A percentile compares a stretch with the other conserved stretches of the same genome.
Evolutionary conservation across 1,140 invertebrate species (phyloP).

Genomic region (Cyrtorhinus lividipennis): DNA sequence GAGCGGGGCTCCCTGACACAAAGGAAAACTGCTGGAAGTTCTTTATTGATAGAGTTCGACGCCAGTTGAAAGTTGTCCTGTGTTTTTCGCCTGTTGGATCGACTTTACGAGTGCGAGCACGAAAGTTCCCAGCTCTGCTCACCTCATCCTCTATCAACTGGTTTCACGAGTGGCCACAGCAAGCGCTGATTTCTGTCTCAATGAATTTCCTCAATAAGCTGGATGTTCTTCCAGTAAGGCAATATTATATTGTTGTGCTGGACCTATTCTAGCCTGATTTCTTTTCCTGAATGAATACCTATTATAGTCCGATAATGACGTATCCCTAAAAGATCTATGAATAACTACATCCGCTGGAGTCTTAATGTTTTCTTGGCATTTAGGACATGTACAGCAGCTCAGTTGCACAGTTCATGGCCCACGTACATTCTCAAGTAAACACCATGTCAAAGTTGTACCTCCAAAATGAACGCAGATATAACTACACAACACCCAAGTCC

Average conservation of each 20-base stretch:
- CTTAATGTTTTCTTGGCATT: no score
- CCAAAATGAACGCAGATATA: slow-evolving; percentile 78
- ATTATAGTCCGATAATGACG: no score
- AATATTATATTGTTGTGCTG: no score
- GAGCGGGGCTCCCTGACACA: slow-evolving; percentile 70
- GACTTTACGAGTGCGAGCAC: slow-evolving; percentile 71
- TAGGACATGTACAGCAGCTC: slow-evolving; percentile 54
- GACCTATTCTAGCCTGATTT: no score
- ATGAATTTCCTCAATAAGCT: slow-evolving; percentile 74
- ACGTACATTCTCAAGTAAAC: slow-evolving; percentile 86
- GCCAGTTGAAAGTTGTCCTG: slow-evolving; percentile 78
- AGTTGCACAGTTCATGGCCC: slow-evolving; percentile 84
- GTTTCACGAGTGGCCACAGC: slow-evolving; percentile 97
- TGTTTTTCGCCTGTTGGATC: slow-evolving; percentile 91
- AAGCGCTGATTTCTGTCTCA: slow-evolving; percentile 84
- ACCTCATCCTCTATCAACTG: slow-evolving; percentile 92
- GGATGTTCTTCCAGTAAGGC: slow-evolving; percentile 53
- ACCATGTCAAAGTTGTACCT: slow-evolving; percentile 73
- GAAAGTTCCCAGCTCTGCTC: slow-evolving; percentile 90
- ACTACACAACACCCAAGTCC: slow-evolving; percentile 94
- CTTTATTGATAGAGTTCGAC: slow-evolving; percentile 86
- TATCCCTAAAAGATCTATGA: no score
- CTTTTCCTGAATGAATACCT: no score
- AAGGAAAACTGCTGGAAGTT: slow-evolving; percentile 96
- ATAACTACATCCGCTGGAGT: no score